Evolutionary conservation across 2,113 vertebrate genomes (phyloP), one percentile per base, ranked within the genome.

Genomic region (Microtus pennsylvanicus): DNA sequence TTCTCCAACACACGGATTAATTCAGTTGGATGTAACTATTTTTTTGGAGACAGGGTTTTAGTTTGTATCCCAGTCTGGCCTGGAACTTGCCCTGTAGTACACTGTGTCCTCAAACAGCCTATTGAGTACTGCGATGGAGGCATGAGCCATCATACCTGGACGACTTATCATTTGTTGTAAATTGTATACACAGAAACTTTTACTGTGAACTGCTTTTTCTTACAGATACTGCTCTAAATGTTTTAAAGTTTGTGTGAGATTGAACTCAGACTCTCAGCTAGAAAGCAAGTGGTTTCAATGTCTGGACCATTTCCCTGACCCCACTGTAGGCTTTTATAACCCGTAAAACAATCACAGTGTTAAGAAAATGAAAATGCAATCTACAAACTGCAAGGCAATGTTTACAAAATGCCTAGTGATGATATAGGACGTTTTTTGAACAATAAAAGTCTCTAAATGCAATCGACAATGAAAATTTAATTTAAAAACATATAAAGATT

Each of bases 151-250:
- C n/a, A 65, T 7, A 85, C 14, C 35, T 85, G n/a, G 35, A 14
- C 38, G 14, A 14, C 24, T 9, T 82, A 58, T 58, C 28, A 12
- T 81, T 82, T 80, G 47, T 52, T 90, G 2, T 78, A 87, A 92
- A 90, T 86, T 89, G 3, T 10, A 38, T 21, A 22, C 14, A 81
- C 65, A 47, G 77, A 30, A 47, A 90, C 75, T 82, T 82, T 93
- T 94, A 67, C 45, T 35, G 7, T 42, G 58, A 52, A 63, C 93
- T 93, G 58, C n/a, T 87, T 10, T 94, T 86, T 93, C 50, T 95
- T 89, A 86, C 30, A 96, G 86, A 50, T 78, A 35, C 47, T 17
- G 22, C 78, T 21, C 17, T 81, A 24, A 55, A 3, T 55, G 22
- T 55, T 50, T 50, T 50, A n/a, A n/a, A n/a, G 52, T 81, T 55